Conservation (phyloP, 2,113 vertebrate genomes). For the Pangasianodon gigas region DNA sequence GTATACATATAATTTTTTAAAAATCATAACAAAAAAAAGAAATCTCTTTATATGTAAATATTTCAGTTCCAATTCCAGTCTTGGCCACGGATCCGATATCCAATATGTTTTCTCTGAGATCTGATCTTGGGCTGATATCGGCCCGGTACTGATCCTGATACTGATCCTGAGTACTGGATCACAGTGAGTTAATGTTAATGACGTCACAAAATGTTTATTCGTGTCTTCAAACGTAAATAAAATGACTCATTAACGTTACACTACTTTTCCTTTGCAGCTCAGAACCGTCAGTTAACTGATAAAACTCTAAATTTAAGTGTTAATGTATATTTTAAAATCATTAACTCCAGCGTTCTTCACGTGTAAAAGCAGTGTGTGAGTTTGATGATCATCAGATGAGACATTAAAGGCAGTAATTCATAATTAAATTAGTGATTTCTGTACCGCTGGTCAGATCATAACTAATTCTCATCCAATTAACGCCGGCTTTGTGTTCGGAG, state of each 20-base stretch:
- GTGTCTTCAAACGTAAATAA: neutral
- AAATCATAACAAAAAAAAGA: too few species aligned
- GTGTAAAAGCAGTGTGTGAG: neutral
- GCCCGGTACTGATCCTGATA: neutral
- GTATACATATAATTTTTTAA: too few species aligned
- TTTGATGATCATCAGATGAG: neutral
- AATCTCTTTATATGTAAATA: neutral
- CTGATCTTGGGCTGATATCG: neutral
- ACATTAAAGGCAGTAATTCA: conserved; percentile 22
- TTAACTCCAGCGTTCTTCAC: neutral
- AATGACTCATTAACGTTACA: neutral
- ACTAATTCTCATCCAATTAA: conserved; percentile 30
- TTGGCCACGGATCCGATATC: too few species aligned
- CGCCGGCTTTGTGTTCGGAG: conserved; percentile 7
- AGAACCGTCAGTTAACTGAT: neutral
- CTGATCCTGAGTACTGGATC: neutral
- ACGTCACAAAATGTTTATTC: neutral
- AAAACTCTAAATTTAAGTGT: neutral
- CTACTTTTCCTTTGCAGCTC: neutral
- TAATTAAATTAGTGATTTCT: conserved; percentile 18
- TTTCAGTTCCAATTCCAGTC: neutral
- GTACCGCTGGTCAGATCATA: conserved; percentile 4
- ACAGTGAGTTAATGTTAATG: too few species aligned
- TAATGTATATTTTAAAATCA: neutral
- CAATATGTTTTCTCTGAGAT: neutral